Evolutionary conservation across 1,140 invertebrate genomes (phyloP).

Genomic region (Zaprionus davidi): DNA sequence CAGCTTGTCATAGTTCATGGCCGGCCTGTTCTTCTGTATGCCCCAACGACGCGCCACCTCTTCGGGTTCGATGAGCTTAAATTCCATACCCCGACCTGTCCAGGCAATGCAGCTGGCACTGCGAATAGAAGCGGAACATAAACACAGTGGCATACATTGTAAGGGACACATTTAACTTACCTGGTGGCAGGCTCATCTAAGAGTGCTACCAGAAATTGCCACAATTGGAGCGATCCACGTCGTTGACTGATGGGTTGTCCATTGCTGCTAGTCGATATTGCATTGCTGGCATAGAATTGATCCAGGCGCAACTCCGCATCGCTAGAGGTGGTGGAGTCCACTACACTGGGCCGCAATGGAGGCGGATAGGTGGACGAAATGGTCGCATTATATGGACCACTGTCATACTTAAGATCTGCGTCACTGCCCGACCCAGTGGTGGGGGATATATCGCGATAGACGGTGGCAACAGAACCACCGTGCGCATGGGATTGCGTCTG

Average conservation of each 20-base stretch:
- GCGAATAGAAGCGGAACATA: not conserved
- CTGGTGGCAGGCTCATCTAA: conserved; percentile 91
- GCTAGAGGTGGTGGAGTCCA: conserved; percentile 77
- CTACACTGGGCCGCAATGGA: conserved; percentile 64
- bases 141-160: no score
- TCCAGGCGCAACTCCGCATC: conserved; percentile 76
- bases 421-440: conserved; percentile 43
- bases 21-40: conserved; percentile 94
- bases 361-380: conserved; percentile 76
- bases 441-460: conserved; percentile 67
- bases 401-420: conserved; percentile 76
- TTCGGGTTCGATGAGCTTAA: conserved; percentile 97
- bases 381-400: conserved; percentile 74
- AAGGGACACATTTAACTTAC: conserved; percentile 34
- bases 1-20: conserved; percentile 99
- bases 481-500: conserved; percentile 59
- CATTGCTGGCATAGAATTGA: conserved; percentile 75
- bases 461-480: conserved; percentile 21
- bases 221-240: conserved; percentile 94
- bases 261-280: conserved; percentile 73
- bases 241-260: conserved; percentile 84
- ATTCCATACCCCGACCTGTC: conserved; percentile 97
- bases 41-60: conserved; percentile 94
- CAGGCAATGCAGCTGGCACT: conserved; percentile 96
- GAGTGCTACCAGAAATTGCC: conserved; percentile 96